Percentiles rank a stretch among this genome's conserved stretches.
Evolutionary conservation across 2,888 invertebrate genomes (phyloP).

Genomic region (Aporophyla lueneburgensis): DNA sequence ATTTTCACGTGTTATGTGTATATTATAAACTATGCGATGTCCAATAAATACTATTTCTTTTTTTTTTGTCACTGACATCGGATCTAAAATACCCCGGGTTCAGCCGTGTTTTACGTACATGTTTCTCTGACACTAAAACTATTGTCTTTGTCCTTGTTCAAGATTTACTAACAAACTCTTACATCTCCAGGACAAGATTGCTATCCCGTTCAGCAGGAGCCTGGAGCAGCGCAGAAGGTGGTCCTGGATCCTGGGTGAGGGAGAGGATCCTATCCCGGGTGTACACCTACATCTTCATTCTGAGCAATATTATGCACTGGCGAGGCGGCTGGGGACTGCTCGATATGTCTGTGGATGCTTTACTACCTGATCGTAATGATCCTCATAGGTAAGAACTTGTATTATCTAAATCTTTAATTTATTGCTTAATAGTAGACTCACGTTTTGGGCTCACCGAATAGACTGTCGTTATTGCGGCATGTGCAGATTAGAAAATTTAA

Average conservation of each 20-base stretch:
- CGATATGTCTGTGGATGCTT: slow-evolving; percentile 91
- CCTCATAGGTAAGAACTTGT: slow-evolving; percentile 77
- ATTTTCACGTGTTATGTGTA: too few relatives aligned
- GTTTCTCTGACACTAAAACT: too few relatives aligned
- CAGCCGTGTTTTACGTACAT: too few relatives aligned
- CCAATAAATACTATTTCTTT: too few relatives aligned
- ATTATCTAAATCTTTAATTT: background rate
- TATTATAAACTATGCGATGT: too few relatives aligned
- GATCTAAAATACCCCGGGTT: too few relatives aligned
- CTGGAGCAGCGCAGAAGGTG: slow-evolving; percentile 73
- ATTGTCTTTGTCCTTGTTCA: background rate
- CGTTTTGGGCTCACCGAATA: background rate
- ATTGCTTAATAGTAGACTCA: background rate
- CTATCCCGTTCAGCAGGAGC: slow-evolving; percentile 79
- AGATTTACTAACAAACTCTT: background rate
- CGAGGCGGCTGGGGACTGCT: slow-evolving; percentile 95
- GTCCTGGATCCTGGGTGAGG: slow-evolving; percentile 78
- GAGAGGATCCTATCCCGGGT: slow-evolving; percentile 91
- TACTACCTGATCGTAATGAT: slow-evolving; percentile 74
- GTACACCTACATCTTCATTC: slow-evolving; percentile 94
- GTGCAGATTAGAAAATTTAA: background rate
- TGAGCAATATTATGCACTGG: slow-evolving; percentile 97
- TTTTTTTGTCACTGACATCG: too few relatives aligned
- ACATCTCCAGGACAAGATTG: slow-evolving; percentile 75
- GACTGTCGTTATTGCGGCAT: background rate